Percentiles rank a stretch among this genome's conserved stretches.
phyloP scores from a whole-genome alignment of 92 coral and sea anemone genomes.

The Actinostola sp. region DNA sequence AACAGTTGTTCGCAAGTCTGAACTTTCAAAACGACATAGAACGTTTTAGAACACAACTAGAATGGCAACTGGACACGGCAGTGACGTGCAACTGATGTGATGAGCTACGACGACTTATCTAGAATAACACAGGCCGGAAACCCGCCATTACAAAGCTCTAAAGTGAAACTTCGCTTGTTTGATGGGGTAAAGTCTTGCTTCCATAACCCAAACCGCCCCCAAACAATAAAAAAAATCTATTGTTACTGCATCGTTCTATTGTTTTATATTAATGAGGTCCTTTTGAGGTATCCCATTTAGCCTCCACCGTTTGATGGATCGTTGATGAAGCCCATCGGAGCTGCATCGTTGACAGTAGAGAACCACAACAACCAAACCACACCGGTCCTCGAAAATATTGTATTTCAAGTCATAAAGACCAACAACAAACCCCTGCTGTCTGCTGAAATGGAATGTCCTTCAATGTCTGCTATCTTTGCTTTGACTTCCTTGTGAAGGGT shows the following conservation, averaged over 20 bases:
- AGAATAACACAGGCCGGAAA: too few species aligned
- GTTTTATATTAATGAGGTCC: too few species aligned
- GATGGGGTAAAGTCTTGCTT: constrained; percentile 34
- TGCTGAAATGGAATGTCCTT: constrained; percentile 60
- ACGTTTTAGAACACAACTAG: constrained; percentile 22
- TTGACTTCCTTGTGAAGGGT: constrained; percentile 41
- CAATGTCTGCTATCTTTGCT: constrained; percentile 41
- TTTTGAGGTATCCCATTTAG: too few species aligned
- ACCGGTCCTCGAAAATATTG: background rate
- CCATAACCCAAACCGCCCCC: too few species aligned
- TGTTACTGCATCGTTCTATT: too few species aligned
- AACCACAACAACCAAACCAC: constrained; percentile 3
- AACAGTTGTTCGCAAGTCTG: constrained; percentile 27
- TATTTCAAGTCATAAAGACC: constrained; percentile 45
- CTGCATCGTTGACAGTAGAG: constrained; percentile 8
- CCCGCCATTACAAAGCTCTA: constrained; percentile 4
- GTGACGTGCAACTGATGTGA: constrained; percentile 50
- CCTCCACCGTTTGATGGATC: too few species aligned
- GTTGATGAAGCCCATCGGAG: constrained; percentile 36
- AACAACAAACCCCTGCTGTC: constrained; percentile 56
- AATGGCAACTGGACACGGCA: constrained; percentile 46
- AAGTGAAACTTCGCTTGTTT: constrained; percentile 34
- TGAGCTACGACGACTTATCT: constrained; percentile 34
- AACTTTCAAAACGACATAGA: constrained; percentile 24
- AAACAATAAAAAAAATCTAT: too few species aligned